A percentile compares a stretch with the other conserved stretches of the same genome.
Evolutionary conservation across 2,888 invertebrate species (phyloP).

Genomic region (Lithophane leautieri): DNA sequence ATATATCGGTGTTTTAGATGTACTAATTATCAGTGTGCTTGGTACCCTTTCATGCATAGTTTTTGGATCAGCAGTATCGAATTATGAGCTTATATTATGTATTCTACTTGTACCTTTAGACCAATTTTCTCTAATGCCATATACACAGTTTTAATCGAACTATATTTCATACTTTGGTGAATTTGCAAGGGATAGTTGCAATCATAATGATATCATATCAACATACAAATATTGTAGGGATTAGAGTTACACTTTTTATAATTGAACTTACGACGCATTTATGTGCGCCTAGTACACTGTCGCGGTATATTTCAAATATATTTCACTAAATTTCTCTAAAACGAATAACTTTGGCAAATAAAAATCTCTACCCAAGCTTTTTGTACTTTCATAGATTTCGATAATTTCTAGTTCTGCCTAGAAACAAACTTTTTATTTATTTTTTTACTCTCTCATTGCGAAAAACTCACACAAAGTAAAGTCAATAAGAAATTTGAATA

Average conservation of each 20-base stretch:
- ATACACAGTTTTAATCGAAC: conserved; percentile 46
- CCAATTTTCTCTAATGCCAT: conserved; percentile 53
- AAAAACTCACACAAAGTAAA: conserved; percentile 3
- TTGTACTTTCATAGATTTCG: conserved; percentile 59
- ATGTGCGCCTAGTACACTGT: conserved; percentile 40
- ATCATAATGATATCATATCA: conserved; percentile 71
- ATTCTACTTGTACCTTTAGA: conserved; percentile 42
- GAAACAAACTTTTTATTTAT: conserved; percentile 26
- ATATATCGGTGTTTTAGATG: conserved; percentile 57
- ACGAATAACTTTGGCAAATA: background rate
- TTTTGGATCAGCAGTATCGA: conserved; percentile 56
- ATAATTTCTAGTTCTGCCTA: conserved; percentile 17
- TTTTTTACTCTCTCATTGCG: conserved; percentile 12
- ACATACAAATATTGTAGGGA: conserved; percentile 64
- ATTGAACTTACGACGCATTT: conserved; percentile 63
- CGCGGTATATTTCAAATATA: conserved; percentile 28
- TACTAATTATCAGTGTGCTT: conserved; percentile 47
- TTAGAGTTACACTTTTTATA: conserved; percentile 60
- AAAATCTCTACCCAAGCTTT: conserved; percentile 15
- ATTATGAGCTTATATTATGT: conserved; percentile 53
- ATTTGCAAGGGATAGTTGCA: conserved; percentile 66
- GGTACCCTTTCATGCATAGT: conserved; percentile 42
- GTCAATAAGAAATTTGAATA: background rate
- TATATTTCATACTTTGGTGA: conserved; percentile 57
- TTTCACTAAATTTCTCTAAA: background rate